Conservation (phyloP, 2,113 vertebrate genomes). For the Lagopus leucura region DNA sequence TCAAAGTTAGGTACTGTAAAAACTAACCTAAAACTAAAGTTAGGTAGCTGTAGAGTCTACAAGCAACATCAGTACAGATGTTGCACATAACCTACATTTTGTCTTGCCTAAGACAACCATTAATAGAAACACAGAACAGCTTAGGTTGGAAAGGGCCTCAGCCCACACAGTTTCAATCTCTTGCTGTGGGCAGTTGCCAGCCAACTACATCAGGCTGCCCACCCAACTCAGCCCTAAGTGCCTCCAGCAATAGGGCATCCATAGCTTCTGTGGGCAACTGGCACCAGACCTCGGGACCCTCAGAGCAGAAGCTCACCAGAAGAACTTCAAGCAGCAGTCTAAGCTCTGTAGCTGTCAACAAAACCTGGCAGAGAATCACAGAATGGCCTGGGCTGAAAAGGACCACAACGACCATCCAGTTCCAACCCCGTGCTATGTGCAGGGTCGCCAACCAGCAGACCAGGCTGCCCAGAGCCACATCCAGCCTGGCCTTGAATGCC, state of each 20-base stretch:
- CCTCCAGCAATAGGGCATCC: background rate
- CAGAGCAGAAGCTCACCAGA: conserved; percentile 28
- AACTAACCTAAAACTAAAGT: background rate
- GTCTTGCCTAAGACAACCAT: background rate
- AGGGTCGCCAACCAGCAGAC: no score
- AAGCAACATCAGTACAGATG: background rate
- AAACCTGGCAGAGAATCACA: background rate
- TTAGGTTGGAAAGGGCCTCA: background rate
- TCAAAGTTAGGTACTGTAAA: background rate
- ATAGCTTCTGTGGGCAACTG: background rate
- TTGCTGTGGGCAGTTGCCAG: background rate
- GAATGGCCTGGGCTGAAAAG: no score
- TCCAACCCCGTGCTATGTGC: no score
- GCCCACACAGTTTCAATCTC: background rate
- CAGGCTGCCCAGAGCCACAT: no score
- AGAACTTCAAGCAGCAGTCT: background rate
- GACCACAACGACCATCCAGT: no score
- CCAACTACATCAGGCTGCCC: background rate
- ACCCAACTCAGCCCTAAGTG: background rate
- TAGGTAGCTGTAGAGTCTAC: background rate
- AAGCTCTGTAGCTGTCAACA: background rate
- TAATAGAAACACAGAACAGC: background rate
- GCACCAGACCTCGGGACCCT: background rate
- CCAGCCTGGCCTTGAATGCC: no score
- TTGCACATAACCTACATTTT: background rate